A percentile compares a stretch with the other conserved stretches of the same genome.
Conservation (phyloP, 2,797 vertebrate genomes). For the Spheniscus humboldti region DNA sequence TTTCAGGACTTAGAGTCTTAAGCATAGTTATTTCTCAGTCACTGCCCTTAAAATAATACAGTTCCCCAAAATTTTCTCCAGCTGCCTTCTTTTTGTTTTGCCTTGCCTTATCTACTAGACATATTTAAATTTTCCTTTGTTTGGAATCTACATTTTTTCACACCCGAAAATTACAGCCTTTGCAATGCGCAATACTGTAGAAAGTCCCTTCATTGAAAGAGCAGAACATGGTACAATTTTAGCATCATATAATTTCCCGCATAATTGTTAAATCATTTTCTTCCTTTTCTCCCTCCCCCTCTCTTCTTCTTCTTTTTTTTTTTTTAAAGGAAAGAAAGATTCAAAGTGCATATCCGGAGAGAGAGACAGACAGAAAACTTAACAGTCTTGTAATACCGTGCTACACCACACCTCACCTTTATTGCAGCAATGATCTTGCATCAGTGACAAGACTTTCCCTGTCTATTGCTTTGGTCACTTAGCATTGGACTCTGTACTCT, state of each 20-base stretch:
- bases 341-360: constrained; percentile 35
- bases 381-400: background rate
- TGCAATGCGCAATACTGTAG: constrained; percentile 59
- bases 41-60: constrained; percentile 39
- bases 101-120: constrained; percentile 56
- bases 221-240: constrained; percentile 74
- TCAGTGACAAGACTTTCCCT: background rate
- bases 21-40: constrained; percentile 12
- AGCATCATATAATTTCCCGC: constrained; percentile 78
- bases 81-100: constrained; percentile 47
- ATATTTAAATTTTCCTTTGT: constrained; percentile 71
- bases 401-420: background rate
- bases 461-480: background rate
- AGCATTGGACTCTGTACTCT: background rate
- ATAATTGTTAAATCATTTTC: constrained; percentile 77
- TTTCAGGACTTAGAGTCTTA: background rate
- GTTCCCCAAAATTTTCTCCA: constrained; percentile 41
- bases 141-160: constrained; percentile 72
- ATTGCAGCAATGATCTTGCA: background rate
- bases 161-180: constrained; percentile 72
- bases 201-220: constrained; percentile 72
- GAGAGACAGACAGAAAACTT: constrained; percentile 42
- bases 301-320: background rate
- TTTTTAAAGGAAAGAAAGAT: background rate
- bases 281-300: constrained; percentile 61